Percentiles rank a stretch among this genome's conserved stretches.
Conservation (phyloP, 2,888 invertebrate species). For the Ennomos quercinarius region DNA sequence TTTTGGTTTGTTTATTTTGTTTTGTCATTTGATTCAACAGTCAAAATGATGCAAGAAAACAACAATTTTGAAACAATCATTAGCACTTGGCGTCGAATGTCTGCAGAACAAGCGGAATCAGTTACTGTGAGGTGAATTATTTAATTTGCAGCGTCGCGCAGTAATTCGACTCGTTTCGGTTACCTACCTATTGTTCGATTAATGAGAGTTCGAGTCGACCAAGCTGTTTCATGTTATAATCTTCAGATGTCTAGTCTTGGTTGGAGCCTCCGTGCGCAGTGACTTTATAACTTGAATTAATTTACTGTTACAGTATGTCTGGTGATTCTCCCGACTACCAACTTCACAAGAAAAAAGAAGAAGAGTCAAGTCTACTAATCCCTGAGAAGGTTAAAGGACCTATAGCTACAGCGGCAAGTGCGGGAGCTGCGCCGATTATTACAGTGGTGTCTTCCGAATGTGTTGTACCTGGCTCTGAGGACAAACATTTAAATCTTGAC, state of each 20-base stretch:
- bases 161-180: conserved; percentile 40
- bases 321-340: conserved; percentile 69
- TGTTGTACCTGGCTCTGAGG: conserved; percentile 40
- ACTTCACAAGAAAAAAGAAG: conserved; percentile 69
- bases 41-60: conserved; percentile 70
- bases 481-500: conserved; percentile 58
- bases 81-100: conserved; percentile 77
- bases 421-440: conserved; percentile 41
- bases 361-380: conserved; percentile 60
- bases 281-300: background rate
- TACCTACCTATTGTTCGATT: conserved; percentile 34
- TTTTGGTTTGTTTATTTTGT: conserved; percentile 35
- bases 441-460: conserved; percentile 48
- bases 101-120: conserved; percentile 67
- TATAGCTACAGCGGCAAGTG: conserved; percentile 47
- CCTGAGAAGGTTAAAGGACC: conserved; percentile 55
- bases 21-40: conserved; percentile 28
- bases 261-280: conserved; percentile 1
- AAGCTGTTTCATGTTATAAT: conserved; percentile 27
- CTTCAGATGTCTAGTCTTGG: conserved; percentile 3
- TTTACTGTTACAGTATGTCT: conserved; percentile 66
- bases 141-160: conserved; percentile 31
- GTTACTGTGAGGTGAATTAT: conserved; percentile 67
- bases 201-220: conserved; percentile 12
- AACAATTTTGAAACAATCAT: conserved; percentile 76